Evolutionary conservation across 2,797 vertebrate genomes (phyloP), one percentile per base, ranked within the genome.

Genomic region (Ambastaia sidthimunki): DNA sequence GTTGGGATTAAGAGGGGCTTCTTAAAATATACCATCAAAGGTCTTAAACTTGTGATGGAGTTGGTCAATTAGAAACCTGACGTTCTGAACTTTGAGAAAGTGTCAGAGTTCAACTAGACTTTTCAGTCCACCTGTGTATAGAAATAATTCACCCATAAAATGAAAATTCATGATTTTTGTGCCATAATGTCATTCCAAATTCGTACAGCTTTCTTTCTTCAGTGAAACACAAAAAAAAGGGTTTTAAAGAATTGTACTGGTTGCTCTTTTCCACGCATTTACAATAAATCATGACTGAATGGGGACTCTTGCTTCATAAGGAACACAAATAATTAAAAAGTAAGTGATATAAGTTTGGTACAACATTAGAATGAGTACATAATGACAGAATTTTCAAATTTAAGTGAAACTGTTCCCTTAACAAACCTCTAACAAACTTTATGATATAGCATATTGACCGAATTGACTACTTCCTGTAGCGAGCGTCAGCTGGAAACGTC

Each of bases 1-100:
- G 74, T 52, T 57, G 9, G 71, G 69, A 76, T 71, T 69, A 75
- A 75, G 71, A 66, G 55, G 48, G 48, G 70, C 28, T 60, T 68
- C 74, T 65, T 71, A 78, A 76, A 73, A 60, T 44, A 41, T 25
- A 55, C 79, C 52, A 76, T 54, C 66, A 68, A 81, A 83, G 79
- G 62, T 78, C 82, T 82, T 74, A 59, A 70, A 81, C 57, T 57
- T 84, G 57, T 74, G 59, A 79, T 80, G 57, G 66, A 69, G 77
- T 78, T 80, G 75, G 67, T 78, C 44, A 78, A 21, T 83, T 76
- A 82, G 44, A 74, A 25, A 25, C 71, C 60, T 25, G 74, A 77
- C 67, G 48, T 81, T 41, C 28, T 50, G 41, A 78, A 80, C 54
- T 85, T 83, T n/a, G 7, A 62, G 57, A 28, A 47, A 69, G 65